Percentiles rank a stretch among this genome's conserved stretches.
Evolutionary conservation across 2,888 invertebrate genomes (phyloP).

Genomic region (Drosophila koepferae): DNA sequence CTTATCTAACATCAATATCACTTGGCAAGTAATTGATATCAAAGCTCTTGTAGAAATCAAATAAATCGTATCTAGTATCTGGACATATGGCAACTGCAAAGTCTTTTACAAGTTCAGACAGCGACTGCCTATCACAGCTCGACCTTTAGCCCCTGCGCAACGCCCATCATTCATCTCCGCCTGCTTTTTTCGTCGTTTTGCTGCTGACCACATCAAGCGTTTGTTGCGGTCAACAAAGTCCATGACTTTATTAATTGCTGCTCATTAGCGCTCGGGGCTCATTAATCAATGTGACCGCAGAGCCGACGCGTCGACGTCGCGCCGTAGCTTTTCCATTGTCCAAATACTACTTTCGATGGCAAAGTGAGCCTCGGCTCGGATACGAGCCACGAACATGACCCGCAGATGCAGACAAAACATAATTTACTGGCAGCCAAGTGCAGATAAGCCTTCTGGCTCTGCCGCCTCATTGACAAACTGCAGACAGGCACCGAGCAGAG

Average conservation of each 20-base stretch:
- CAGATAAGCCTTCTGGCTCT: slow-evolving; percentile 70
- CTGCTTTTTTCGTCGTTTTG: slow-evolving; percentile 21
- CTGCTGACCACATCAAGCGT: slow-evolving; percentile 42
- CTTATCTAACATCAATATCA: not conserved
- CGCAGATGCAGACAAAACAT: slow-evolving; percentile 79
- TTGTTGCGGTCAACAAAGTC: slow-evolving; percentile 74
- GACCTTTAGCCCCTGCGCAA: not conserved
- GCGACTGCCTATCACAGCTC: slow-evolving; percentile 21
- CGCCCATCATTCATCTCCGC: slow-evolving; percentile 9
- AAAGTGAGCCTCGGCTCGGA: slow-evolving; percentile 6
- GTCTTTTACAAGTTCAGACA: slow-evolving; percentile 6
- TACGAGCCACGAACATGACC: slow-evolving; percentile 58
- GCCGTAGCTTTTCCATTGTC: slow-evolving; percentile 51
- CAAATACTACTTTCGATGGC: slow-evolving; percentile 31
- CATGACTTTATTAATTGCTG: slow-evolving; percentile 82
- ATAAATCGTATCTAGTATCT: too few relatives aligned
- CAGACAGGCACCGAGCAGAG: slow-evolving; percentile 61
- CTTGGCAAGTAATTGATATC: not conserved
- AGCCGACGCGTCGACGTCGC: slow-evolving; percentile 28
- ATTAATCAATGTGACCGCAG: slow-evolving; percentile 77
- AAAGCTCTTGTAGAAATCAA: not conserved
- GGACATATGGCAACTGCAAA: slow-evolving; percentile 7
- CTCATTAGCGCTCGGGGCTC: slow-evolving; percentile 80
- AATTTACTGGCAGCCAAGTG: slow-evolving; percentile 76
- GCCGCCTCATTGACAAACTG: slow-evolving; percentile 75